Conservation (phyloP, 2,797 vertebrate species). For the Platalea minor region DNA sequence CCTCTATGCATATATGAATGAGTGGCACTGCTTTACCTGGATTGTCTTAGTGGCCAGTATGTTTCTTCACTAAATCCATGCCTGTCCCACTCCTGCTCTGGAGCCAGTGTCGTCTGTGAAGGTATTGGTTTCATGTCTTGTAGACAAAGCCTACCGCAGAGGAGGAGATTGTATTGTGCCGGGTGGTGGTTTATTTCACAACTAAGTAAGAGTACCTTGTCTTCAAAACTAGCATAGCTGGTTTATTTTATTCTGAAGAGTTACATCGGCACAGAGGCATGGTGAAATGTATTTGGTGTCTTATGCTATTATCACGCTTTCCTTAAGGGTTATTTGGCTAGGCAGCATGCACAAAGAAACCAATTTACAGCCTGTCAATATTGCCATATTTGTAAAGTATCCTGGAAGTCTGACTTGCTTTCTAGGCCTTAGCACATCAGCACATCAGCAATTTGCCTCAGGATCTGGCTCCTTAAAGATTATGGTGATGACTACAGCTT, state of each 20-base stretch:
- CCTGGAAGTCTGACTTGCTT: conserved; percentile 5
- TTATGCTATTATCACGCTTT: conserved; percentile 10
- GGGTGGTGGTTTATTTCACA: neutral
- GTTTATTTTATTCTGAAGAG: conserved; percentile 11
- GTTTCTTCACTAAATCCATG: neutral
- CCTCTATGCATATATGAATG: neutral
- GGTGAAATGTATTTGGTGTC: conserved; percentile 19
- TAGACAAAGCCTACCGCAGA: accelerated
- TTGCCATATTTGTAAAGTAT: conserved; percentile 21
- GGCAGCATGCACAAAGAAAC: conserved; percentile 18
- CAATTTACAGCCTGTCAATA: conserved; percentile 29
- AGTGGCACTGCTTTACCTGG: neutral
- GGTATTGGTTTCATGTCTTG: neutral
- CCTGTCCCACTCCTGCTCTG: neutral
- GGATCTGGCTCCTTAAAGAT: conserved; percentile 52
- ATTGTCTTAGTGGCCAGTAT: neutral
- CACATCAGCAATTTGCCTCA: conserved; percentile 45
- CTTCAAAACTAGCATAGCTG: conserved; percentile 23
- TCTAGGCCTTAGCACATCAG: conserved; percentile 24
- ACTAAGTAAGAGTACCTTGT: neutral
- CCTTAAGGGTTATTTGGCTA: conserved; percentile 23
- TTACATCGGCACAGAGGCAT: neutral
- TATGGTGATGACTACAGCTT: conserved; percentile 44
- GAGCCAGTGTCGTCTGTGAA: neutral
- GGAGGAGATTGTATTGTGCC: neutral